Conservation (phyloP, 2,797 vertebrate genomes). For the Lepidocolaptes lacrymiger region DNA sequence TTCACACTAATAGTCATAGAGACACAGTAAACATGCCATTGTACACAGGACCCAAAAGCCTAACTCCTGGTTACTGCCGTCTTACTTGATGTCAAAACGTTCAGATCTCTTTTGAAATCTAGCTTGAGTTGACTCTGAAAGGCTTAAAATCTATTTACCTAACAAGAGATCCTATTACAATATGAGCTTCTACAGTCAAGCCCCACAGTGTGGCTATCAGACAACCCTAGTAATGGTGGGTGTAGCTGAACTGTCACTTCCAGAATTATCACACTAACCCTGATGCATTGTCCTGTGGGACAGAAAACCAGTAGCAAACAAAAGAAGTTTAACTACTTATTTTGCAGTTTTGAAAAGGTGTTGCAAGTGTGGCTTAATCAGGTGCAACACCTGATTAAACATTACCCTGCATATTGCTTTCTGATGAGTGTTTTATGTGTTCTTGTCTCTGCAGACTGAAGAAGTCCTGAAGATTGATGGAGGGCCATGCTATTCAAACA, state of each 20-base stretch:
- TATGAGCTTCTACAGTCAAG: neutral
- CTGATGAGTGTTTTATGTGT: slow-evolving; percentile 75
- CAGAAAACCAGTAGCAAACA: neutral
- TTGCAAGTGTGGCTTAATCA: slow-evolving; percentile 64
- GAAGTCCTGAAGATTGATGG: slow-evolving; percentile 97
- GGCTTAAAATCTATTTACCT: neutral
- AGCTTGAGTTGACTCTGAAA: neutral
- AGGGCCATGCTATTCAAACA: slow-evolving; percentile 99
- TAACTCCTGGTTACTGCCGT: neutral
- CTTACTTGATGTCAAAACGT: neutral
- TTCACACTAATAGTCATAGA: neutral
- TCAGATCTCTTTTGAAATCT: neutral
- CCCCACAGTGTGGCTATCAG: neutral
- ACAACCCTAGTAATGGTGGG: neutral
- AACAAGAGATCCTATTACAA: neutral
- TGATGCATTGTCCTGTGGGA: neutral
- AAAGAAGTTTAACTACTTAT: slow-evolving; percentile 31
- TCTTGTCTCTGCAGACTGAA: slow-evolving; percentile 83
- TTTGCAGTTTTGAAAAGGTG: slow-evolving; percentile 42
- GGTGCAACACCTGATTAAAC: slow-evolving; percentile 71
- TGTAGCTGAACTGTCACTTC: neutral
- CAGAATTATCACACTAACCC: neutral
- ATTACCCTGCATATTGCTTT: slow-evolving; percentile 44
- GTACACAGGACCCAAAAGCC: neutral
- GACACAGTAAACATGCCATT: rapidly evolving